Evolutionary conservation across 1,140 invertebrate species (phyloP), one percentile per base, ranked within the genome.

Genomic region (Leucophenga varia): DNA sequence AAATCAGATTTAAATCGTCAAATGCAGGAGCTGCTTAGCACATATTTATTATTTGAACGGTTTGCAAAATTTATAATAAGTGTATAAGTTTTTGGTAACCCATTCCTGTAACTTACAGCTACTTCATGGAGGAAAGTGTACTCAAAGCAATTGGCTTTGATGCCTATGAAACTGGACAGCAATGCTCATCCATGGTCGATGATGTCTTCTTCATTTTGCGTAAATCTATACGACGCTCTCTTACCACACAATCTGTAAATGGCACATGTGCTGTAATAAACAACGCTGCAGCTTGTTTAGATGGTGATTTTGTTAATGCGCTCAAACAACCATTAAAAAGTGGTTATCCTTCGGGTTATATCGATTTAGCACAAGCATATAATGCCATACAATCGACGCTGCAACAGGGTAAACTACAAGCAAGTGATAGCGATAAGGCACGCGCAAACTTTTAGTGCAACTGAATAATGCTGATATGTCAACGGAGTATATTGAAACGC

Each of bases 181-280:
- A 88, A 48, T 91, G 86, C 3, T 96, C 95, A 0, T 95, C 90
- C 58, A 88, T 99, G 79, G 88, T 99, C 1, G 97, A 99, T 77
- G 95, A 99, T 79, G 87, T 97, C 3, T 98, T 98, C 76, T 99
- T 95, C 72, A 95, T 99, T 53, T 85, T 98, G 1, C 90, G 94
- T 58, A 98, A 99, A 79, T 95, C 92, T 68, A 89, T 98, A 25
- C 86, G 90, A 61, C 85, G 96, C 47, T 87, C 91, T 13, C 82
- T 95, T 40, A 88, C 88, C 6, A 95, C 89, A 64, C 89, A 89
- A 57, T 97, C 89, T 70, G 83, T 97, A 35, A 95, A 99, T 76
- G 95, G 94, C 30, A 87, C 94, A 35, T 98, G 97, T 80, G 95
- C 94, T 21, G 92, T 97, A 59, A 85, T 99, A 3, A 99, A 99